Evolutionary conservation across 2,797 vertebrate species (phyloP).

Genomic region (Poliocrania exsul): DNA sequence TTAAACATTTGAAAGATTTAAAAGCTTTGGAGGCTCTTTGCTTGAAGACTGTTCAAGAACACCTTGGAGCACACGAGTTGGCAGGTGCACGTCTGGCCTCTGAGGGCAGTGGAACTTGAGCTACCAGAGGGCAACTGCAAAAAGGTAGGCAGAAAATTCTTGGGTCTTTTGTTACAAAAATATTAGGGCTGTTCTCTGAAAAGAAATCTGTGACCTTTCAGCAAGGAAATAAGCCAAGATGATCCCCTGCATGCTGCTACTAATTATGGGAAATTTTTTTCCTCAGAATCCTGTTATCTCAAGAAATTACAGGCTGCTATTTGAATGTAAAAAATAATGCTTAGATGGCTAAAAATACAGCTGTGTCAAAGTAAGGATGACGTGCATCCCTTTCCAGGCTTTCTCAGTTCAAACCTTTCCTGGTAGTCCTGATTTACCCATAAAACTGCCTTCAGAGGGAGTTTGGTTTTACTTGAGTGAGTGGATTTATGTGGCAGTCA

Average conservation of each 20-base stretch:
- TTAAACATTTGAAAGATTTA: neutral
- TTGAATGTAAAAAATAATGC: neutral
- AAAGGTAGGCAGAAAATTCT: neutral
- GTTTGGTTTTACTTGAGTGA: neutral
- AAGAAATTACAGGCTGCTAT: neutral
- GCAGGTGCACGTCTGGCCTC: neutral
- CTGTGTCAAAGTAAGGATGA: neutral
- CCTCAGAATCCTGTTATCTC: neutral
- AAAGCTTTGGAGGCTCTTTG: neutral
- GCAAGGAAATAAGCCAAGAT: neutral
- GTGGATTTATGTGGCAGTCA: neutral
- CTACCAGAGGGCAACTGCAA: neutral
- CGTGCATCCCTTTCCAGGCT: neutral
- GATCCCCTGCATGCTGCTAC: neutral
- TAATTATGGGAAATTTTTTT: neutral
- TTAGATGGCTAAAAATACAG: neutral
- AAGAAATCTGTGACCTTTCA: neutral
- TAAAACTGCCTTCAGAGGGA: neutral
- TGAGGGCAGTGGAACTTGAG: neutral
- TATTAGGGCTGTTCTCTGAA: neutral
- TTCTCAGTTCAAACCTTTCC: neutral
- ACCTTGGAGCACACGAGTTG: neutral
- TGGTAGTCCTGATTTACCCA: neutral
- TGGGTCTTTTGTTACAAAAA: neutral
- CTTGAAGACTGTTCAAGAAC: neutral